These are phyloP conservation scores for Drosophila melanogaster DNA, from an alignment of 1,140 invertebrate species.

Conservation along the genomic window Release_6_plus_ISO1_MT NT_033777.3:27839501-27840000, in stretches of 20 bases:
- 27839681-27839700: conserved; percentile 81
- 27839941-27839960: conserved; percentile 61
- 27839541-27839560: conserved; percentile 50
- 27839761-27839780: conserved; percentile 77
- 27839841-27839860: neutral
- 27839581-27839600: neutral
- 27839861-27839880: neutral
- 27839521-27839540: neutral
- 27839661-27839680: conserved; percentile 69
- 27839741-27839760: conserved; percentile 8
- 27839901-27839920: conserved; percentile 80
- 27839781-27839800: conserved; percentile 81
- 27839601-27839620: conserved; percentile 25
- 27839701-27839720: conserved; percentile 37
- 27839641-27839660: conserved; percentile 70
- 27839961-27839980: conserved; percentile 35
- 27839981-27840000: conserved; percentile 6
- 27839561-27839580: neutral
- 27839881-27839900: conserved; percentile 62
- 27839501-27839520: conserved; percentile 39
- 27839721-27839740: conserved; percentile 11
- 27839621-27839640: conserved; percentile 74
- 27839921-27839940: conserved; percentile 63
- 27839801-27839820: conserved; percentile 22
- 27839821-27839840: neutral